Conservation (phyloP, 2,888 invertebrate genomes). For the Troilus luridus region DNA sequence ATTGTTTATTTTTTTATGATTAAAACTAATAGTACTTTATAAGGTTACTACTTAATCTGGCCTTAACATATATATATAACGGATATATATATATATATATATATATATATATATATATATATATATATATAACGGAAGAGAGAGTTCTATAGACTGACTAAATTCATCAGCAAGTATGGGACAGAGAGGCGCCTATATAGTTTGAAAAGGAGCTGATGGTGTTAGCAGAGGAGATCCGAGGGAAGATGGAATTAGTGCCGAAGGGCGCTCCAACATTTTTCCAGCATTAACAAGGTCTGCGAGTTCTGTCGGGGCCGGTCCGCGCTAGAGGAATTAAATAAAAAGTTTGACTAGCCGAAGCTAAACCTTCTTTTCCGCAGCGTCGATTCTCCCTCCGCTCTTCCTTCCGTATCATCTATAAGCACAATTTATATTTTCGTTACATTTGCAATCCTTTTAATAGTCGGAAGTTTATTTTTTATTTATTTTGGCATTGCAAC, state of each 20-base stretch:
- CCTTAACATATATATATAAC: too few species aligned
- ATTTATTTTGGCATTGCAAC: too few species aligned
- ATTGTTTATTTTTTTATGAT: too few species aligned
- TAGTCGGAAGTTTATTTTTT: too few species aligned
- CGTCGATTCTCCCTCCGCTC: background rate
- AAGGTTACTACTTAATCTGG: too few species aligned
- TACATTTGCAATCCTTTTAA: background rate
- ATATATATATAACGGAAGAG: background rate
- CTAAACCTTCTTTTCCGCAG: constrained; percentile 23
- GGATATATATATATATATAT: too few species aligned
- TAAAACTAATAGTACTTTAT: too few species aligned
- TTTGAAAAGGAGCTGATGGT: background rate
- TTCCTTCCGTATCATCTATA: background rate
- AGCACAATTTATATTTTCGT: background rate
- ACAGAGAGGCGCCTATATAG: background rate
- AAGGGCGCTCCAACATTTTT: background rate
- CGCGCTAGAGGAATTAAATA: background rate
- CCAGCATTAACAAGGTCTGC: constrained; percentile 27
- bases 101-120: background rate
- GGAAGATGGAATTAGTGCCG: constrained; percentile 2
- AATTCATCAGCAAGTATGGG: background rate
- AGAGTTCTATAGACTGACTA: background rate
- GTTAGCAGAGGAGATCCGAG: background rate
- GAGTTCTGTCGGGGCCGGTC: background rate
- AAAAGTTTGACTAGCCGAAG: background rate